Evolutionary conservation across 2,888 invertebrate species (phyloP).

Genomic region (Eupithecia exiguata): DNA sequence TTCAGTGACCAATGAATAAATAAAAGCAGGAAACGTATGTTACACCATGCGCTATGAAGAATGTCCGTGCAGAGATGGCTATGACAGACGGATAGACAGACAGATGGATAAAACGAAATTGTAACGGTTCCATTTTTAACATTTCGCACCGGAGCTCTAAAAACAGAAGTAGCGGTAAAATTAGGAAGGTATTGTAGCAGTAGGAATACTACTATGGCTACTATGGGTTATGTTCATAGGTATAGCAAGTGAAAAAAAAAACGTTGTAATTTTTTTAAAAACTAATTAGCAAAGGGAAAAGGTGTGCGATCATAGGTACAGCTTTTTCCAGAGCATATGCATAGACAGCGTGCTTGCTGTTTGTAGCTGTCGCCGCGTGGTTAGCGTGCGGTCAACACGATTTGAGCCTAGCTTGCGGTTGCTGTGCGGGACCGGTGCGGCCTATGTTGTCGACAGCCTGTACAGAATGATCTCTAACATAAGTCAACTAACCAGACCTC

Average conservation of each 20-base stretch:
- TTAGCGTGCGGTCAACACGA: neutral
- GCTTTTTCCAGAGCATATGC: neutral
- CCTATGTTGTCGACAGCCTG: neutral
- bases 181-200: neutral
- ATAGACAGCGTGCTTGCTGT: neutral
- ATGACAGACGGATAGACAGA: neutral
- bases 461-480: neutral
- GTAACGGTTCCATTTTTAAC: neutral
- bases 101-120: neutral
- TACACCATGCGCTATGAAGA: neutral
- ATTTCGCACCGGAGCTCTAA: neutral
- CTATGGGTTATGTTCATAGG: too few relatives aligned
- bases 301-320: neutral
- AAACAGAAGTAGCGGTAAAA: neutral
- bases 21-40: neutral
- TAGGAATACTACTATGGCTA: neutral
- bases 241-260: too few relatives aligned
- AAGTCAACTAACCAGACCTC: neutral
- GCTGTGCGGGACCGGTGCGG: neutral
- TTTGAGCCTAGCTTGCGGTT: neutral
- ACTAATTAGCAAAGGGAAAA: too few relatives aligned
- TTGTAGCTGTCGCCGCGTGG: neutral
- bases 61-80: neutral
- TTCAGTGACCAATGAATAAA: neutral
- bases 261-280: too few relatives aligned